Percentiles rank a stretch among this genome's conserved stretches.
Conservation (phyloP, 2,888 invertebrate species). For the Nomada lathburiana region DNA sequence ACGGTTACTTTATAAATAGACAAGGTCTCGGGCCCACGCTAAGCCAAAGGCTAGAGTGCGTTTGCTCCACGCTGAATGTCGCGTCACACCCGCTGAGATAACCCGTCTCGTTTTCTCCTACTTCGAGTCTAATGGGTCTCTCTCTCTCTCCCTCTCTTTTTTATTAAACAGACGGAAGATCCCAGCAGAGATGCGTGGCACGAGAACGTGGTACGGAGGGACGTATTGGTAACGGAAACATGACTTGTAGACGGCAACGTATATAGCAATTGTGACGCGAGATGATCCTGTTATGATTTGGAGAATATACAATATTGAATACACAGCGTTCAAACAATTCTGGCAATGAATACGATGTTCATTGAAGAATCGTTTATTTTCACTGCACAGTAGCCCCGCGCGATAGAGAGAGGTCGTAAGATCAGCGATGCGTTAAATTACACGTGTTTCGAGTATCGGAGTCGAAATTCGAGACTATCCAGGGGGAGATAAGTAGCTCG, state of each 20-base stretch:
- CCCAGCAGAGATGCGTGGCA: conserved; percentile 39
- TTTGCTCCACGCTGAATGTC: conserved; percentile 62
- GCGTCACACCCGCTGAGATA: conserved; percentile 70
- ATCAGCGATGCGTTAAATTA: too few species aligned
- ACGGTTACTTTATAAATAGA: conserved; percentile 78
- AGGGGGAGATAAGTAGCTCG: too few species aligned
- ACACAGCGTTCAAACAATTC: too few species aligned
- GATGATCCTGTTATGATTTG: neutral
- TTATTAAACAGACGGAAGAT: neutral
- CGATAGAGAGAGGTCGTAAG: too few species aligned
- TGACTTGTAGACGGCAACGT: conserved; percentile 4
- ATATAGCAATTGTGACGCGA: neutral
- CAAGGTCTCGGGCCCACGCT: conserved; percentile 78
- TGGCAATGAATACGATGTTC: too few species aligned
- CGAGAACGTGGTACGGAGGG: neutral
- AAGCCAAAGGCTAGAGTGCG: conserved; percentile 72
- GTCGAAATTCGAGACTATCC: too few species aligned
- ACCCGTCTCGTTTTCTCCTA: conserved; percentile 11
- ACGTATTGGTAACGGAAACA: conserved; percentile 22
- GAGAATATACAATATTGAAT: too few species aligned
- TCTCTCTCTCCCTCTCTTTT: neutral
- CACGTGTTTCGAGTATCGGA: too few species aligned
- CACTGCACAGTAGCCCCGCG: too few species aligned
- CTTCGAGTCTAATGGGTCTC: neutral
- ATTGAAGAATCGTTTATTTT: too few species aligned